Conservation (phyloP, 2,797 vertebrate species). For the Gallirallus australis region DNA sequence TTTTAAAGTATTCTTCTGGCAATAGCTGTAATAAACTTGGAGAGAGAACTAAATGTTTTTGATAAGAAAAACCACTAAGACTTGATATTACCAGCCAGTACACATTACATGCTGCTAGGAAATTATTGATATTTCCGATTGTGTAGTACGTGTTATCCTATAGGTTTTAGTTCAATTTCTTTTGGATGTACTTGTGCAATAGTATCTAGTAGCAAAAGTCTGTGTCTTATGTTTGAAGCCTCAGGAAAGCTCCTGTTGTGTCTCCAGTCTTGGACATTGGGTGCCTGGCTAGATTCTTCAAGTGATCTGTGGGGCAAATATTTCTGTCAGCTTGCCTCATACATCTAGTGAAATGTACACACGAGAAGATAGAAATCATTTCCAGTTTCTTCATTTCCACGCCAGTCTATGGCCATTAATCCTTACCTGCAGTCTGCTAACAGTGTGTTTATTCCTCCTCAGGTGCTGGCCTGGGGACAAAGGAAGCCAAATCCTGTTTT, state of each 20-base stretch:
- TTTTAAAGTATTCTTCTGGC: background rate
- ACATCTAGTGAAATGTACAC: background rate
- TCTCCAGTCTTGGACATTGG: slow-evolving; percentile 41
- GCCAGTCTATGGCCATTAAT: background rate
- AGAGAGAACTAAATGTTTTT: background rate
- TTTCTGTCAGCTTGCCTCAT: background rate
- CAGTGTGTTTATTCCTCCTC: background rate
- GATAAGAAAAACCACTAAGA: background rate
- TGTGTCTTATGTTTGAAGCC: slow-evolving; percentile 51
- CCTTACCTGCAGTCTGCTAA: background rate
- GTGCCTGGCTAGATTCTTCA: slow-evolving; percentile 4
- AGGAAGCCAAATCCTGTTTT: background rate
- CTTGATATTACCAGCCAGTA: background rate
- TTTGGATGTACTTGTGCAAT: background rate
- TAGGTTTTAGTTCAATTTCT: background rate
- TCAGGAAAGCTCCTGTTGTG: background rate
- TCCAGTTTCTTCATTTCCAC: slow-evolving; percentile 12
- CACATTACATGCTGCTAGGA: background rate
- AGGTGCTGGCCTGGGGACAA: background rate
- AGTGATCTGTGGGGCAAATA: slow-evolving; percentile 53
- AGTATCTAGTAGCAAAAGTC: background rate
- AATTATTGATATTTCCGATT: background rate
- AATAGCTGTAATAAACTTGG: background rate
- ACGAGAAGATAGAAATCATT: background rate
- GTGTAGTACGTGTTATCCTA: background rate